phyloP scores from a whole-genome alignment of 2,888 invertebrate genomes.

The Drosophila peninsularis region DNA sequence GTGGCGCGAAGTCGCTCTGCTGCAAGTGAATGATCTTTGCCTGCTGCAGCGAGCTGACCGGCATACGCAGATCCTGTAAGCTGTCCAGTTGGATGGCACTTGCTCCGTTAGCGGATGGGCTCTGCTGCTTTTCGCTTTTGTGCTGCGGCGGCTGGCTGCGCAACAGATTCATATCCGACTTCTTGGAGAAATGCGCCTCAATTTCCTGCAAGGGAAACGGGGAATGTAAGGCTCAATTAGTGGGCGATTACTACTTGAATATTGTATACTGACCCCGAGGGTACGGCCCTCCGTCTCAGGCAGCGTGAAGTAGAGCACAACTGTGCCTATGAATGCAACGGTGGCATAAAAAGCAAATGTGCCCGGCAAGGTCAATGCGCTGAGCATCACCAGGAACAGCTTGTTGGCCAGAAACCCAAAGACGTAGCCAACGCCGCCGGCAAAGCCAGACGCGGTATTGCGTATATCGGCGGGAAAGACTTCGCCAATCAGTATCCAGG shows the following conservation, averaged over 20 bases:
- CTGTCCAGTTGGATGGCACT: slow-evolving; percentile 68
- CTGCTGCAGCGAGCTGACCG: slow-evolving; percentile 71
- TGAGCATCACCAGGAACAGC: slow-evolving; percentile 88
- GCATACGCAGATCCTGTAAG: slow-evolving; percentile 73
- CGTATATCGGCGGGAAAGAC: slow-evolving; percentile 89
- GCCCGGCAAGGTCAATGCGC: slow-evolving; percentile 88
- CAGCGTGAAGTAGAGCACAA: slow-evolving; percentile 88
- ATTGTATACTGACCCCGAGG: slow-evolving; percentile 83
- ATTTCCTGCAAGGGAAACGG: slow-evolving; percentile 74
- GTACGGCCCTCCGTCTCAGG: slow-evolving; percentile 94
- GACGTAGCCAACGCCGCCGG: slow-evolving; percentile 90
- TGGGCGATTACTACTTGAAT: not conserved
- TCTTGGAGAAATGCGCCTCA: slow-evolving; percentile 82
- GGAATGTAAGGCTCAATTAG: not conserved
- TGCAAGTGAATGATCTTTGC: slow-evolving; percentile 81
- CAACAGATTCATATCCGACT: slow-evolving; percentile 74
- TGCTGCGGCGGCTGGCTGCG: slow-evolving; percentile 53
- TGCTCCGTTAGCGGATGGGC: slow-evolving; percentile 9
- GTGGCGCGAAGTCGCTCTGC: slow-evolving; percentile 79
- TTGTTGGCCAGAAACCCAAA: slow-evolving; percentile 92
- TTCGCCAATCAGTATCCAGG: slow-evolving; percentile 93
- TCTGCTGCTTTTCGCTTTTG: slow-evolving; percentile 40
- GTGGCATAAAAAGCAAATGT: slow-evolving; percentile 90
- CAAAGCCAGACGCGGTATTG: slow-evolving; percentile 89
- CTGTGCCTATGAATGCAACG: slow-evolving; percentile 88